Percentiles rank a stretch among this genome's conserved stretches.
Conservation (phyloP, 2,113 vertebrate species). For the Stigmatopora nigra region DNA sequence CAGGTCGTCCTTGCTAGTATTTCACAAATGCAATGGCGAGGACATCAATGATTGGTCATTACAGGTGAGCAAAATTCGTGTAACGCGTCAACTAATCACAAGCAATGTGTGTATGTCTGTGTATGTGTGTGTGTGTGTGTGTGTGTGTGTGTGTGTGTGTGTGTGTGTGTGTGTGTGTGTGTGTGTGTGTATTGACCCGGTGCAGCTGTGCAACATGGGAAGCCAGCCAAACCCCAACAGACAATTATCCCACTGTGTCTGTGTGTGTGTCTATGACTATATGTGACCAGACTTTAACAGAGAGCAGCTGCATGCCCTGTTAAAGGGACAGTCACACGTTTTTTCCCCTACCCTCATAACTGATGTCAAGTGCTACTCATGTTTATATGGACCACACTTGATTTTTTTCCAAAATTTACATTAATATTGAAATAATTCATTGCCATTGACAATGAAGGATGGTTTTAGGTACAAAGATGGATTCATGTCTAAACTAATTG, state of each 20-base stretch:
- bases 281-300: constrained; percentile 59
- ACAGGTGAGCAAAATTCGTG: constrained; percentile 1
- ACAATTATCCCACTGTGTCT: constrained; percentile 62
- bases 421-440: too few relatives aligned
- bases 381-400: not conserved
- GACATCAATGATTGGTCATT: not conserved
- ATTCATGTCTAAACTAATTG: too few relatives aligned
- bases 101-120: constrained; percentile 8
- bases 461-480: too few relatives aligned
- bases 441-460: too few relatives aligned
- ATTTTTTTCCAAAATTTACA: not conserved
- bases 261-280: constrained; percentile 46
- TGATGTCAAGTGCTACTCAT: not conserved
- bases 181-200: constrained; percentile 41
- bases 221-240: constrained; percentile 60
- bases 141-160: constrained; percentile 22
- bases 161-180: constrained; percentile 1
- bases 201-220: constrained; percentile 63
- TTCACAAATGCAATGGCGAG: not conserved
- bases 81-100: not conserved
- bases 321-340: constrained; percentile 49
- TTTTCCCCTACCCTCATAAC: not conserved
- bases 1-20: not conserved
- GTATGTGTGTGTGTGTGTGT: constrained; percentile 35
- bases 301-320: constrained; percentile 52